These are phyloP conservation scores for Anolis apletophallus DNA, from an alignment of 2,797 vertebrate species.

Conservation along the genomic window DNA sequence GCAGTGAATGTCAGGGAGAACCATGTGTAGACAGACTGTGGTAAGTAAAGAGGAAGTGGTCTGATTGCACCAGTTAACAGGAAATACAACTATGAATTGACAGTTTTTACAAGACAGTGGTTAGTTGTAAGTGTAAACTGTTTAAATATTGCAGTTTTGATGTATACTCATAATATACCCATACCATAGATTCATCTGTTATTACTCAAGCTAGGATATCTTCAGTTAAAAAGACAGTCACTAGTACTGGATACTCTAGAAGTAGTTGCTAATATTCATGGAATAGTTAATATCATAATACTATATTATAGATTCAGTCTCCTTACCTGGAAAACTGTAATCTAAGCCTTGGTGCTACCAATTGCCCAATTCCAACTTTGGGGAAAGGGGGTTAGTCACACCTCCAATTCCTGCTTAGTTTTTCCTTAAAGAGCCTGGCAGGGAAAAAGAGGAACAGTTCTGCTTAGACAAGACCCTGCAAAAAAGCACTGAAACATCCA, in stretches of 20 bases:
- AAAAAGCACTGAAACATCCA: no score
- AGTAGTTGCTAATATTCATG: not conserved
- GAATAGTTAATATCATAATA: not conserved
- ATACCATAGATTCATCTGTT: not conserved
- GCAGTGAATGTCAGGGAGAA: constrained; percentile 69
- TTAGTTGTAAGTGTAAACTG: not conserved
- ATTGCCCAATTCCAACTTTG: no score
- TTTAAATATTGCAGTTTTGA: not conserved
- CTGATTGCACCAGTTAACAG: no score
- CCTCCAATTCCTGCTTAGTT: no score
- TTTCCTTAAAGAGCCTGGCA: no score
- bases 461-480: no score
- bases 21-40: constrained; percentile 65
- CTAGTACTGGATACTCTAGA: not conserved
- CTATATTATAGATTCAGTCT: not conserved
- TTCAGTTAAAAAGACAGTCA: not conserved
- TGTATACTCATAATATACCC: not conserved
- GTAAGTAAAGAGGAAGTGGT: constrained; percentile 75
- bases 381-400: no score
- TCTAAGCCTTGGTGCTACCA: no score
- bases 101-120: not conserved
- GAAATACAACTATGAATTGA: not conserved
- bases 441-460: no score
- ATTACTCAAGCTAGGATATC: not conserved
- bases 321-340: no score